These are phyloP conservation scores for Alloplasta piceator DNA, from an alignment of 2,888 invertebrate genomes.

Conservation along the genomic window DNA sequence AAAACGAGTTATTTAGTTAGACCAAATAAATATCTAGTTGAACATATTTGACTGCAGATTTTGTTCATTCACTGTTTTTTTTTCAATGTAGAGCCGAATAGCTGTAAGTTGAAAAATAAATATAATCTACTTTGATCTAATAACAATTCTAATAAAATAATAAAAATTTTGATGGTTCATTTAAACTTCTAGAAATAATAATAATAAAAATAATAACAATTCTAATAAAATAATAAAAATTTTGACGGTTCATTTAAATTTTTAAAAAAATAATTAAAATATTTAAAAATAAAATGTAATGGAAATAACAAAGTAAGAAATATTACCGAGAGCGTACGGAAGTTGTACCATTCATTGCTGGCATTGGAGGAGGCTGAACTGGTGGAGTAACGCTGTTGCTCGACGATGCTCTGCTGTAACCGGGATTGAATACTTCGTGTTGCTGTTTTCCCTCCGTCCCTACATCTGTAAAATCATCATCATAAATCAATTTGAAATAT, in stretches of 20 bases:
- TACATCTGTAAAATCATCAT: slow-evolving; percentile 74
- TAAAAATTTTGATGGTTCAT: no score
- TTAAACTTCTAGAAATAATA: no score
- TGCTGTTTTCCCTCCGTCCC: slow-evolving; percentile 82
- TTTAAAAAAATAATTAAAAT: slow-evolving; percentile 5
- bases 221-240: no score
- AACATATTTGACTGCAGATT: no score
- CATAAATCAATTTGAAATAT: neutral
- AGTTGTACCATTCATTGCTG: slow-evolving; percentile 81
- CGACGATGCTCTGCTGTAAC: slow-evolving; percentile 88
- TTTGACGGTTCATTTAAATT: neutral
- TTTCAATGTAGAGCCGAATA: no score
- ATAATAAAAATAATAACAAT: no score
- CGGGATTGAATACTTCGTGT: slow-evolving; percentile 87
- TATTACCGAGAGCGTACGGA: slow-evolving; percentile 80
- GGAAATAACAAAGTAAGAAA: neutral
- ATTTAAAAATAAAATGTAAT: neutral
- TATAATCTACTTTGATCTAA: no score
- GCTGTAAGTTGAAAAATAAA: no score
- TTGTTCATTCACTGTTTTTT: no score
- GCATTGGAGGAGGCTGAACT: slow-evolving; percentile 81
- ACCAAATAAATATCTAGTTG: no score
- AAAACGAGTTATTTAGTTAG: no score
- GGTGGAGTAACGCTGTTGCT: slow-evolving; percentile 85
- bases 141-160: no score